Conservation (phyloP, 2,797 vertebrate genomes). For the Psittacula derbiana region DNA sequence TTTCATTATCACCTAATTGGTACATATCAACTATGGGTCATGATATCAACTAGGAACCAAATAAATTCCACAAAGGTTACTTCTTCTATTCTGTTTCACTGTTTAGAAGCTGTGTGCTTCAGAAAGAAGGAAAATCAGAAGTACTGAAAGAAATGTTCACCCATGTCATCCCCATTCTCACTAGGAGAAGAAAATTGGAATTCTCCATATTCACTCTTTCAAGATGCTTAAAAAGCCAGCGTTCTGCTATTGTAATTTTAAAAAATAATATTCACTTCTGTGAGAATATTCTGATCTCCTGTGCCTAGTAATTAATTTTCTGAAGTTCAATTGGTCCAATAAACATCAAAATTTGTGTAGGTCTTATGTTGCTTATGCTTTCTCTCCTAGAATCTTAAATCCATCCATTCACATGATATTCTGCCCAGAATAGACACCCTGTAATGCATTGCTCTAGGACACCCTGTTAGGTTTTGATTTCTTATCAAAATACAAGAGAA, state of each 20-base stretch:
- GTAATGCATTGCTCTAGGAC: not conserved
- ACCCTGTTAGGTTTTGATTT: not conserved
- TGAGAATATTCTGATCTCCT: not conserved
- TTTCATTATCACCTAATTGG: not conserved
- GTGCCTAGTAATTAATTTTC: not conserved
- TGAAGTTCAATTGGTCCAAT: not conserved
- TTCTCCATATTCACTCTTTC: not conserved
- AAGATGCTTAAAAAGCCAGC: not conserved
- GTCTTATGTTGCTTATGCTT: not conserved
- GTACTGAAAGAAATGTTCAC: not conserved
- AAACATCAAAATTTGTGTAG: not conserved
- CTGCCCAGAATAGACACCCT: not conserved
- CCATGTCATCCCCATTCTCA: not conserved
- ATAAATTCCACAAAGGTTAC: not conserved
- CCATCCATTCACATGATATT: accelerated
- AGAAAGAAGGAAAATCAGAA: not conserved
- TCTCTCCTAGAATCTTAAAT: not conserved
- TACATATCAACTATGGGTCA: not conserved
- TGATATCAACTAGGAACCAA: not conserved
- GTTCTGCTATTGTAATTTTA: not conserved
- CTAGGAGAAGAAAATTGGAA: not conserved
- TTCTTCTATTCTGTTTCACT: not conserved
- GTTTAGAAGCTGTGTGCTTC: not conserved
- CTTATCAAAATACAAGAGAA: not conserved
- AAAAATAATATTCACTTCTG: not conserved